phyloP scores from a whole-genome alignment of 92 coral and sea anemone species.

The Zoanthus solanderi region DNA sequence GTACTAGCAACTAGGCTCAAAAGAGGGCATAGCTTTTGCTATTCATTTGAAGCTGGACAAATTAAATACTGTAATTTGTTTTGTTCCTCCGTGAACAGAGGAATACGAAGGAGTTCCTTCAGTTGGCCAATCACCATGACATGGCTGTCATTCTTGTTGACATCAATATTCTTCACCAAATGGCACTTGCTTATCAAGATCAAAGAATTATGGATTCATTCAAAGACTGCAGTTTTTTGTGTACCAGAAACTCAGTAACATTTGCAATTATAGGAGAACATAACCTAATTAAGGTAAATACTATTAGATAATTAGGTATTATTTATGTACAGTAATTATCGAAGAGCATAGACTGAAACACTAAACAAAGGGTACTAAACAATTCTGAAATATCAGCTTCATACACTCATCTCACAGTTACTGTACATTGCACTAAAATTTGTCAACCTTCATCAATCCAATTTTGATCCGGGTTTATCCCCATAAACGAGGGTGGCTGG shows the following conservation, averaged over 20 bases:
- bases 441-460: too few relatives aligned
- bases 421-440: too few relatives aligned
- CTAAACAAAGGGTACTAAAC: too few relatives aligned
- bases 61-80: neutral
- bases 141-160: slow-evolving; percentile 26
- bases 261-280: slow-evolving; percentile 19
- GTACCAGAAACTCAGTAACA: neutral
- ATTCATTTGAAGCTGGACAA: neutral
- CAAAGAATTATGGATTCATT: neutral
- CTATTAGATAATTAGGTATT: neutral
- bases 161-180: neutral
- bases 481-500: too few relatives aligned
- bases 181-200: neutral
- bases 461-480: too few relatives aligned
- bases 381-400: too few relatives aligned
- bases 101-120: slow-evolving; percentile 22
- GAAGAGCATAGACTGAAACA: neutral
- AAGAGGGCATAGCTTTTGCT: neutral
- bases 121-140: slow-evolving; percentile 23
- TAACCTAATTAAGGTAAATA: neutral
- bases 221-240: neutral
- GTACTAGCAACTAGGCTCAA: too few relatives aligned
- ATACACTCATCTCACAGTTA: too few relatives aligned
- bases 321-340: neutral
- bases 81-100: neutral